Conservation (phyloP, 2,113 vertebrate genomes). For the Nothoprocta perdicaria region DNA sequence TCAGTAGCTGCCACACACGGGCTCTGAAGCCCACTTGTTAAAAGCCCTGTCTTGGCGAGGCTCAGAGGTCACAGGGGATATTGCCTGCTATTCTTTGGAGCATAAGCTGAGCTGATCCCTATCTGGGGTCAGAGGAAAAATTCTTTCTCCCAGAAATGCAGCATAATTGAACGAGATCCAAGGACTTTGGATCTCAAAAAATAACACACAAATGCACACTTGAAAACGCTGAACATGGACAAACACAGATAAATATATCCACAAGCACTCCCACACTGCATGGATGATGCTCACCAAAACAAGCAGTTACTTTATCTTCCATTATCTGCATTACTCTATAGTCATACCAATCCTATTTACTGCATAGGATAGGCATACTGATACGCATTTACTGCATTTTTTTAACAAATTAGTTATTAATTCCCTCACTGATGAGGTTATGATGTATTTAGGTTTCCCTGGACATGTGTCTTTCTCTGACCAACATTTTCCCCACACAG, state of each 20-base stretch:
- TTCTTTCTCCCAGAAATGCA: conserved; percentile 34
- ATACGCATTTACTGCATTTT: too few relatives aligned
- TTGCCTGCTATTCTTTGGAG: conserved; percentile 55
- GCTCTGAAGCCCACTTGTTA: conserved; percentile 49
- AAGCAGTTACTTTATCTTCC: background rate
- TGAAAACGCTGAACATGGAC: background rate
- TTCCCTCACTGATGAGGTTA: background rate
- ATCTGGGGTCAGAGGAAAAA: conserved; percentile 24
- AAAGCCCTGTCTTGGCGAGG: conserved; percentile 45
- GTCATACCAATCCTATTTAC: background rate
- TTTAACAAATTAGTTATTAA: background rate
- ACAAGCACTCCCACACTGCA: background rate
- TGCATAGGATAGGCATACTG: background rate
- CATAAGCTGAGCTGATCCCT: conserved; percentile 45
- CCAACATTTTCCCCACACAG: background rate
- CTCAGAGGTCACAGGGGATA: conserved; percentile 58
- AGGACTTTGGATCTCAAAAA: background rate
- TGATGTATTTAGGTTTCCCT: background rate
- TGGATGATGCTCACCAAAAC: background rate
- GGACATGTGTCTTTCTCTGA: background rate
- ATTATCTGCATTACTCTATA: background rate
- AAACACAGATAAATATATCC: background rate
- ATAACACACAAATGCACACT: background rate
- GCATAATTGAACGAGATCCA: conserved; percentile 6
- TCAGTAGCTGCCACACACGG: background rate